These are phyloP conservation scores for Pantherophis vulpinus DNA, from an alignment of 2,797 vertebrate genomes.

Conservation along the genomic window DNA sequence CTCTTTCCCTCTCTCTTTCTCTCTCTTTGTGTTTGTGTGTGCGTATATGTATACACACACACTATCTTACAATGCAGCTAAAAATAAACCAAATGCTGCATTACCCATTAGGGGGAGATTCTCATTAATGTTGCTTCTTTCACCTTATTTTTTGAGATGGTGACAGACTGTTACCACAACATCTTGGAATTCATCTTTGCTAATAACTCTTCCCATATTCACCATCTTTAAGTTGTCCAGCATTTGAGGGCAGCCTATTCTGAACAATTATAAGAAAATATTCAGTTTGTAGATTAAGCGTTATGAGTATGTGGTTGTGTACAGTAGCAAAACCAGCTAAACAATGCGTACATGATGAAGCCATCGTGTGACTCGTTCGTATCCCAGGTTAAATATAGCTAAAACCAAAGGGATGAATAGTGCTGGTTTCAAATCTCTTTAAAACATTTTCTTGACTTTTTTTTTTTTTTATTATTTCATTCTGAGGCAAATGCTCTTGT, in stretches of 20 bases:
- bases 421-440: background rate
- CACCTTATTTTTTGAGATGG: background rate
- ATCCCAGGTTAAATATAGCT: background rate
- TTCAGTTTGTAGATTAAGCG: background rate
- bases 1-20: too few relatives aligned
- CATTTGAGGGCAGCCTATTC: background rate
- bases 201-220: background rate
- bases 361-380: background rate
- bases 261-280: background rate
- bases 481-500: background rate
- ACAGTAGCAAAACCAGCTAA: background rate
- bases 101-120: background rate
- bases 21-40: too few relatives aligned
- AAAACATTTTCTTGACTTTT: background rate
- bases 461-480: background rate
- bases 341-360: background rate
- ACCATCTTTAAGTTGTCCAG: background rate
- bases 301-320: background rate
- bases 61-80: constrained; percentile 14
- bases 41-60: background rate
- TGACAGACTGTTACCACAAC: background rate
- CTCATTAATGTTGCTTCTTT: background rate
- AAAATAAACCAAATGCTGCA: background rate
- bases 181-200: background rate
- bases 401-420: background rate